A percentile compares a stretch with the other conserved stretches of the same genome.
Conservation (phyloP, 1,140 invertebrate species). For the Leptopilina clavipes region DNA sequence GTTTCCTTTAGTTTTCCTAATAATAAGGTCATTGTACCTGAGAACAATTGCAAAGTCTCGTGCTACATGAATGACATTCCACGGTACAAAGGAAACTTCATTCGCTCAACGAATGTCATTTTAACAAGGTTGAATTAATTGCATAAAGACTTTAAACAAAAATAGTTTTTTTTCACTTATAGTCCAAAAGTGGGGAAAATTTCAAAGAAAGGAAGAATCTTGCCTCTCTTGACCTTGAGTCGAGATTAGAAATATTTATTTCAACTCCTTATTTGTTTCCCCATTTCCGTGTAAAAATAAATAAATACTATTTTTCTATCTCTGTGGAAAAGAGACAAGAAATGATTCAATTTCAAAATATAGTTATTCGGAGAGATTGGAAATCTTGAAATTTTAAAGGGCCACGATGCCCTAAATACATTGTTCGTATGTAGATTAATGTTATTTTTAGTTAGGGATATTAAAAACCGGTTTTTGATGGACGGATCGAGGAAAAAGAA, state of each 20-base stretch:
- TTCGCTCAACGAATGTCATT: slow-evolving; percentile 5
- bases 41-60: slow-evolving; percentile 19
- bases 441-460: background rate
- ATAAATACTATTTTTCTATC: no score
- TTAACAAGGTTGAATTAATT: slow-evolving; percentile 13
- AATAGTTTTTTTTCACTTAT: background rate
- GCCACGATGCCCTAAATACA: background rate
- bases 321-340: no score
- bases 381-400: background rate
- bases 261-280: no score
- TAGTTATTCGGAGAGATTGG: no score
- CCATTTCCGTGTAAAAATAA: no score
- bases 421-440: background rate
- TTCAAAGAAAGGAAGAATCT: background rate
- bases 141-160: background rate
- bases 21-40: slow-evolving; percentile 15
- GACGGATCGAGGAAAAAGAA: no score
- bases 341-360: no score
- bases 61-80: slow-evolving; percentile 15
- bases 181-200: background rate
- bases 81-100: slow-evolving; percentile 7
- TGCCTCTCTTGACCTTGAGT: background rate
- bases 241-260: background rate
- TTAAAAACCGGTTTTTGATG: background rate
- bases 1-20: slow-evolving; percentile 9